phyloP scores from a whole-genome alignment of 2,888 invertebrate species.

The Zaprionus bogoriensis region DNA sequence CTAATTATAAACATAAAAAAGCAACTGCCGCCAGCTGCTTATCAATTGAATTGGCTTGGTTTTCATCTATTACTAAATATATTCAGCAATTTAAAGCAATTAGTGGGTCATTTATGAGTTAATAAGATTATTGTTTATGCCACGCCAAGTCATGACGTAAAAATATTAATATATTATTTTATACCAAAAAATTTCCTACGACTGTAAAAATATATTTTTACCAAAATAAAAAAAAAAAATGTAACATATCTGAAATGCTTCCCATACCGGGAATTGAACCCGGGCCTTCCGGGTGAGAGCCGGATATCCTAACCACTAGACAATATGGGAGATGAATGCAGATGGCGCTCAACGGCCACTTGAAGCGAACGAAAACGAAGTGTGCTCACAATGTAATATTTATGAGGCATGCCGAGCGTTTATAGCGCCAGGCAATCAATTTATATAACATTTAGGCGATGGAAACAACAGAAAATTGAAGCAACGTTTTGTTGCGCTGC shows the following conservation, averaged over 20 bases:
- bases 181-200: not conserved
- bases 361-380: conserved; percentile 4
- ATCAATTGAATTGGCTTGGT: conserved; percentile 23
- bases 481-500: conserved; percentile 49
- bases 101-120: too few relatives aligned
- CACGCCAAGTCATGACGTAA: too few relatives aligned
- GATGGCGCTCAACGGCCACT: not conserved
- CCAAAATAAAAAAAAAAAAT: not conserved
- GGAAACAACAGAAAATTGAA: conserved; percentile 7
- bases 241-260: conserved; percentile 65
- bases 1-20: not conserved
- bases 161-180: not conserved
- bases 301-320: conserved; percentile 83
- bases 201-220: not conserved
- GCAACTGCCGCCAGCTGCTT: not conserved
- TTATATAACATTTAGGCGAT: conserved; percentile 41
- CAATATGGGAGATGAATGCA: conserved; percentile 75
- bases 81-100: too few relatives aligned
- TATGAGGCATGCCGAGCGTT: conserved; percentile 15
- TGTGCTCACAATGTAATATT: conserved; percentile 7
- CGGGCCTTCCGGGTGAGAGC: conserved; percentile 85
- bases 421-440: conserved; percentile 19
- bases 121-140: too few relatives aligned
- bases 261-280: conserved; percentile 96
- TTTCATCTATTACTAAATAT: too few relatives aligned